Percentiles rank a stretch among this genome's conserved stretches.
These are phyloP conservation scores for Antheraea pernyi DNA, from an alignment of 1,140 invertebrate species.

Conservation along the genomic window DNA sequence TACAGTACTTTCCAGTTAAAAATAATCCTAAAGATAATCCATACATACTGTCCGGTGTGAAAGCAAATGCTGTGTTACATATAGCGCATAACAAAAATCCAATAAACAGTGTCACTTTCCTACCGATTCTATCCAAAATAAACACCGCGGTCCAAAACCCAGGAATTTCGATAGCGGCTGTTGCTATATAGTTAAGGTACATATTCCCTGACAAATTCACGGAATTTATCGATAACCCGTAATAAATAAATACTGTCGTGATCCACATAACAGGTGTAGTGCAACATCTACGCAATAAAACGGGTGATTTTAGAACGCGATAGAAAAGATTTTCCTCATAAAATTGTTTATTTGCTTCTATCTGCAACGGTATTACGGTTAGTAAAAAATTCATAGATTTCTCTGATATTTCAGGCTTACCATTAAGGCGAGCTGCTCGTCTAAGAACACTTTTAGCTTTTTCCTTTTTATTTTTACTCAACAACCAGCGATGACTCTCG, in stretches of 20 bases:
- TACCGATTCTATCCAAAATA: conserved; percentile 82
- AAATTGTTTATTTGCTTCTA: conserved; percentile 24
- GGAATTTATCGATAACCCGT: conserved; percentile 90
- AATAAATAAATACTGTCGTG: conserved; percentile 88
- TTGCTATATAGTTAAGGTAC: conserved; percentile 85
- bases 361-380: conserved; percentile 45
- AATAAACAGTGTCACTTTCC: conserved; percentile 66
- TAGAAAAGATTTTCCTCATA: conserved; percentile 36
- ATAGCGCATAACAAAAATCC: conserved; percentile 55
- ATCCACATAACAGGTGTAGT: conserved; percentile 87
- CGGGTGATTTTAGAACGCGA: conserved; percentile 80
- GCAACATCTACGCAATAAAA: conserved; percentile 82
- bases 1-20: conserved; percentile 60
- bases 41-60: conserved; percentile 48
- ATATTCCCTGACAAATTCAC: conserved; percentile 85
- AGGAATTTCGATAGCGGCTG: conserved; percentile 85
- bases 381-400: conserved; percentile 74
- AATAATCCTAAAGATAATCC: conserved; percentile 52
- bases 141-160: conserved; percentile 84
- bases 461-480: conserved; percentile 85
- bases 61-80: conserved; percentile 60
- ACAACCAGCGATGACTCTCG: conserved; percentile 87
- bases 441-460: conserved; percentile 81
- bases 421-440: conserved; percentile 85
- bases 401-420: conserved; percentile 75